A percentile compares a stretch with the other conserved stretches of the same genome.
phyloP scores from a whole-genome alignment of 2,888 invertebrate species.

The Noctua janthina region DNA sequence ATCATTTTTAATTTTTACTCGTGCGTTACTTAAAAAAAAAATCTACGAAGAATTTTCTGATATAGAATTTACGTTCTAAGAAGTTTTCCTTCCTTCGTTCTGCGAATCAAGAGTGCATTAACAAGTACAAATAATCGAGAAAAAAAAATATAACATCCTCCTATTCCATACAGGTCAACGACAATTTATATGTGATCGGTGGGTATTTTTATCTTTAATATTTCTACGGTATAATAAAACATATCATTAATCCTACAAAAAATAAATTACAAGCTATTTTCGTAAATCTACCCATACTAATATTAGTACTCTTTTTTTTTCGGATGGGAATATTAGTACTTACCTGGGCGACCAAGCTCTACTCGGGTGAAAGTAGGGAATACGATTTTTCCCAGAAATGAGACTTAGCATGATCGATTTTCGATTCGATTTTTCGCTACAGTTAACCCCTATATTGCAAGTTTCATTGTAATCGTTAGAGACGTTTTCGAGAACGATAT shows the following conservation, averaged over 20 bases:
- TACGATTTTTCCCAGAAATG: not conserved
- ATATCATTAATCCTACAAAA: not conserved
- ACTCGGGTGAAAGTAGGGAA: not conserved
- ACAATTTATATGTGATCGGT: not conserved
- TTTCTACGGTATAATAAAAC: not conserved
- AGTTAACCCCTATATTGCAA: not conserved
- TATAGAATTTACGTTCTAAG: not conserved
- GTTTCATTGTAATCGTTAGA: not conserved
- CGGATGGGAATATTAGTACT: too few relatives aligned
- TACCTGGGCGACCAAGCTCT: too few relatives aligned
- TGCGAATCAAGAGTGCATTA: not conserved
- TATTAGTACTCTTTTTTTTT: not conserved
- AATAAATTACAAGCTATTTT: not conserved
- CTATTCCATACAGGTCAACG: slow-evolving; percentile 3
- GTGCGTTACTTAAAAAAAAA: not conserved
- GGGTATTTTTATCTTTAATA: not conserved
- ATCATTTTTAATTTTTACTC: not conserved
- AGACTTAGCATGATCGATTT: not conserved
- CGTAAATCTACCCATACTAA: not conserved
- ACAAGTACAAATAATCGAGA: not conserved
- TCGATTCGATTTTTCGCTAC: not conserved
- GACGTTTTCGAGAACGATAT: not conserved
- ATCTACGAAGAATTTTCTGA: not conserved
- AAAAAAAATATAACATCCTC: slow-evolving; percentile 1
- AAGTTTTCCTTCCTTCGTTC: slow-evolving; percentile 22